Percentiles rank a stretch among this genome's conserved stretches.
These are phyloP conservation scores for Altica lythri DNA, from an alignment of 2,888 invertebrate species.

Conservation along the genomic window DNA sequence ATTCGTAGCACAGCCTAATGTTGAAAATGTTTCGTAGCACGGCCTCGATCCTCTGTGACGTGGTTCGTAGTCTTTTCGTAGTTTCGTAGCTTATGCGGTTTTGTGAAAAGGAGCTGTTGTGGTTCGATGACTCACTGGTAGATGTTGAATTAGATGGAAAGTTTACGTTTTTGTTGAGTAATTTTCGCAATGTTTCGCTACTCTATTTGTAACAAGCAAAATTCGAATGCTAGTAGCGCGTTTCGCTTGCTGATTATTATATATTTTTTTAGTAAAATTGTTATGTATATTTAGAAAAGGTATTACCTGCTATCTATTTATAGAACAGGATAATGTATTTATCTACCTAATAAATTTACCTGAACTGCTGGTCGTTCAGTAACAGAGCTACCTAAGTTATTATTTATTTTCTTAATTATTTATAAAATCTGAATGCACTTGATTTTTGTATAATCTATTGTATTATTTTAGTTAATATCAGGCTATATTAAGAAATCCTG, in stretches of 20 bases:
- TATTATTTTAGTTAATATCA: too few relatives aligned
- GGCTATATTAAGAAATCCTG: too few relatives aligned
- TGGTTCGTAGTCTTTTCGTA: constrained; percentile 15
- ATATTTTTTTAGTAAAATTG: too few relatives aligned
- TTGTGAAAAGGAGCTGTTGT: constrained; percentile 10
- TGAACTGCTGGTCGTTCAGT: background rate
- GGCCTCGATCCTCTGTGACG: constrained; percentile 17
- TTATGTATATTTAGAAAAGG: too few relatives aligned
- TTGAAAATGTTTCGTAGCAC: constrained; percentile 19
- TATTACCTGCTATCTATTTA: background rate
- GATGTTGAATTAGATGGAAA: constrained; percentile 11
- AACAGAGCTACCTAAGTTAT: too few relatives aligned
- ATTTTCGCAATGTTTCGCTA: background rate
- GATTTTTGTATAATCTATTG: too few relatives aligned
- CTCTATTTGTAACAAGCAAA: background rate
- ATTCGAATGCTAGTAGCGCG: too few relatives aligned
- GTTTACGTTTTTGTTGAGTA: background rate
- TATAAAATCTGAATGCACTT: too few relatives aligned
- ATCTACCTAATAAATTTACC: background rate
- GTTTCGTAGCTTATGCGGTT: constrained; percentile 2
- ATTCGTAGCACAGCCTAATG: constrained; percentile 9
- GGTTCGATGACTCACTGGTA: constrained; percentile 10
- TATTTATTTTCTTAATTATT: too few relatives aligned
- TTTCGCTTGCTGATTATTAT: too few relatives aligned
- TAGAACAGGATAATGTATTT: background rate